Evolutionary conservation across 2,113 vertebrate genomes (phyloP), one percentile per base, ranked within the genome.

Genomic region (Calyptommatus sinebrachiatus): DNA sequence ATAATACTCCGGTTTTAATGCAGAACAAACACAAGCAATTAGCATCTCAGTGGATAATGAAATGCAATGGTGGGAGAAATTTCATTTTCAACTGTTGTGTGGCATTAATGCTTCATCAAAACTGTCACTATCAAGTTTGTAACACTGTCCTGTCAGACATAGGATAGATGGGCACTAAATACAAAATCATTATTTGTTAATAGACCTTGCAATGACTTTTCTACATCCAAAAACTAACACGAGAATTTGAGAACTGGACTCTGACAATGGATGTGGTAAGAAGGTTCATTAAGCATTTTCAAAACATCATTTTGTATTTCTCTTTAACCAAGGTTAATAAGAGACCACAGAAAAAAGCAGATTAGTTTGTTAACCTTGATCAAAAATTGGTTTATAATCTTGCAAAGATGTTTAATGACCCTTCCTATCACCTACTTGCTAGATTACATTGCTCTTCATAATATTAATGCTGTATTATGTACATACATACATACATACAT

Each of bases 121-220:
- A 76, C 9, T 77, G n/a, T 57, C 84, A 10, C 14, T 74, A 46
- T 3, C 41, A 71, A 48, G 62, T 73, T 62, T 76, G 57, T 86
- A 89, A 82, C 16, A 73, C 68, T 77, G n/a, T 5, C 63, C 11
- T 77, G 60, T 12, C 31, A 45, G 16, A 83, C 62, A 31, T 26
- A 71, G 82, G 86, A 79, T 80, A 24, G 14, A 53, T 83, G 7
- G 61, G 61, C 65, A 83, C 72, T 84, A 83, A 86, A 83, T 75
- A 82, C 12, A 80, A 71, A 84, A 86, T 8, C 5, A 26, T 82
- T 85, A 87, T 84, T 88, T 91, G 60, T 85, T 91, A 89, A 85
- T 29, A 46, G 61, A 86, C 2, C 69, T 79, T 68, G 63, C 57
- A 69, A 62, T 71, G 57, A 63, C 57, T 78, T 78, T 70, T 70